Evolutionary conservation across 2,888 invertebrate genomes (phyloP).

Genomic region (Coecobrya sp.): DNA sequence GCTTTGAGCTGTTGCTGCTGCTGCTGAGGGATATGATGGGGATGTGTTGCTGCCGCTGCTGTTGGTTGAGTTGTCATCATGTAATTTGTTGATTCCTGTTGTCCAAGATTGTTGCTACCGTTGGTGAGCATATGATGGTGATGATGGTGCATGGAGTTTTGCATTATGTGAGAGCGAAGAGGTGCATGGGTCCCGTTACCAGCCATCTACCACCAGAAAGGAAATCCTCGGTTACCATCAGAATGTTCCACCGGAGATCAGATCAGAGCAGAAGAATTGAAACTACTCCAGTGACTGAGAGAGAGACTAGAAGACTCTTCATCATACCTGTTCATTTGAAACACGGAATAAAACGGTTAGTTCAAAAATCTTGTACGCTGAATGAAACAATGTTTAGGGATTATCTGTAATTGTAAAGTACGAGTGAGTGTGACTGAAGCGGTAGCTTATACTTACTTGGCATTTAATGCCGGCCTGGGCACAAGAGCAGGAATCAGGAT

Average conservation of each 20-base stretch:
- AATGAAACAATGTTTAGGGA: no score
- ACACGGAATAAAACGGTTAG: no score
- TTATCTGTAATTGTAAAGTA: neutral
- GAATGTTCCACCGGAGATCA: slow-evolving; percentile 79
- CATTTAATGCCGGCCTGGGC: slow-evolving; percentile 98
- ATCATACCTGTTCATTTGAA: slow-evolving; percentile 85
- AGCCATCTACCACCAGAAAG: slow-evolving; percentile 75
- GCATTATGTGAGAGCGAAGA: slow-evolving; percentile 72
- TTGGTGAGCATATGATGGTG: slow-evolving; percentile 54
- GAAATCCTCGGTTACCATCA: slow-evolving; percentile 81
- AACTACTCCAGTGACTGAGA: slow-evolving; percentile 77
- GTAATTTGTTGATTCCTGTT: slow-evolving; percentile 78
- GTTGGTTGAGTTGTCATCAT: slow-evolving; percentile 81
- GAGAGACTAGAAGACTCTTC: slow-evolving; percentile 82
- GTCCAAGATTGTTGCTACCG: slow-evolving; percentile 68
- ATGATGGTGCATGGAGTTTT: slow-evolving; percentile 75
- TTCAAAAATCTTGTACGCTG: no score
- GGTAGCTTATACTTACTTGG: no score
- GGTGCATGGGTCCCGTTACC: slow-evolving; percentile 77
- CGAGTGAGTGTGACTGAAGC: no score
- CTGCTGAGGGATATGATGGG: slow-evolving; percentile 80
- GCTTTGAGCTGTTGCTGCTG: slow-evolving; percentile 85
- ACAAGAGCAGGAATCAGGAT: slow-evolving; percentile 98
- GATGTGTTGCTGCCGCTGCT: slow-evolving; percentile 59
- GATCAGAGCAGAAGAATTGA: slow-evolving; percentile 75